Percentiles rank a stretch among this genome's conserved stretches.
Conservation (phyloP, 2,113 vertebrate genomes). For the Bujurquina vittata region DNA sequence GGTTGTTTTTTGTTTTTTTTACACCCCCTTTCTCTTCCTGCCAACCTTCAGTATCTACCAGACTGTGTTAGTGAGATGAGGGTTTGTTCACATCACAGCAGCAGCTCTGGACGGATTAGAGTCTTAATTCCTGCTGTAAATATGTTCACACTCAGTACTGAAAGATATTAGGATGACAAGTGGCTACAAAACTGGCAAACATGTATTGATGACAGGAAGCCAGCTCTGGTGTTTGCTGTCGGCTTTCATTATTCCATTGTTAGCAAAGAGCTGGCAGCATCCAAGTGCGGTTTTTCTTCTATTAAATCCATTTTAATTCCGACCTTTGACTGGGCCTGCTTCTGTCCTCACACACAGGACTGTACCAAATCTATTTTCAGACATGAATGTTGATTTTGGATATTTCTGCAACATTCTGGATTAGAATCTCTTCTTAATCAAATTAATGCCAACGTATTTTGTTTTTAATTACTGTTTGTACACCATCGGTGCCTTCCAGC, state of each 20-base stretch:
- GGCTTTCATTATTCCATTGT: not conserved
- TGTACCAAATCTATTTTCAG: not conserved
- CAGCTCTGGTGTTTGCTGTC: not conserved
- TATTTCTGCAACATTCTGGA: not conserved
- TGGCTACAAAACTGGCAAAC: not conserved
- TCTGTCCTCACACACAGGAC: not conserved
- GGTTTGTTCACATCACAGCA: not conserved
- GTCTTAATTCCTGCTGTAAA: constrained; percentile 12
- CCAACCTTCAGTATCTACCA: not conserved
- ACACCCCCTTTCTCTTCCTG: not conserved
- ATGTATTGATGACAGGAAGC: not conserved
- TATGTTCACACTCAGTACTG: not conserved
- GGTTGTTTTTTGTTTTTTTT: not conserved
- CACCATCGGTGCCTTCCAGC: not conserved
- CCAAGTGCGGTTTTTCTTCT: not conserved
- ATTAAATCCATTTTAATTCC: not conserved
- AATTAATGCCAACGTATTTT: not conserved
- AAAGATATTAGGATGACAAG: constrained; percentile 6
- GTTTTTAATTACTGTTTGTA: too few relatives aligned
- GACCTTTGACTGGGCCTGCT: not conserved
- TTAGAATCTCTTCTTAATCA: not conserved
- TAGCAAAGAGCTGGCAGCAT: not conserved
- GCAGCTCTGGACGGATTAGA: not conserved
- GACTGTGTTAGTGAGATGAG: not conserved
- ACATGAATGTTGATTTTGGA: not conserved